Evolutionary conservation across 1,140 invertebrate species (phyloP).

Genomic region (Lordiphosa clarofinis): DNA sequence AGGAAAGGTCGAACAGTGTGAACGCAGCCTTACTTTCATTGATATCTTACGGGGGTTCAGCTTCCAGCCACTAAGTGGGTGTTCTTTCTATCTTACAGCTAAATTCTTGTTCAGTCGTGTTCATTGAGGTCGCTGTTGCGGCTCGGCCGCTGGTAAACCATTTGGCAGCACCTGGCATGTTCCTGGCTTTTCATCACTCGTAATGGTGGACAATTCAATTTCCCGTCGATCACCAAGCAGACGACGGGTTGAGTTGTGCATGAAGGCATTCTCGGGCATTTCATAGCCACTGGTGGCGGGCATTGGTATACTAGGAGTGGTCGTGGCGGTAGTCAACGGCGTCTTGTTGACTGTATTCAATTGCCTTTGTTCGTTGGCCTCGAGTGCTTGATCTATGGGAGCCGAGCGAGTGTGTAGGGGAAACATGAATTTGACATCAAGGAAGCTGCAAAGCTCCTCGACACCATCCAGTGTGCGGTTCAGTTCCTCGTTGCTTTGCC

Average conservation of each 20-base stretch:
- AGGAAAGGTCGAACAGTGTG: no score
- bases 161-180: conserved; percentile 33
- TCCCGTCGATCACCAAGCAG: conserved; percentile 60
- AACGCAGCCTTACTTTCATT: conserved; percentile 11
- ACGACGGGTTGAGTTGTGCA: conserved; percentile 55
- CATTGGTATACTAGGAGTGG: neutral
- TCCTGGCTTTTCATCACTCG: conserved; percentile 59
- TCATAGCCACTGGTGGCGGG: conserved; percentile 36
- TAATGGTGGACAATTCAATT: conserved; percentile 67
- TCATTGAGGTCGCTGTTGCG: conserved; percentile 49
- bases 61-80: conserved; percentile 32
- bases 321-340: neutral
- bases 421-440: conserved; percentile 67
- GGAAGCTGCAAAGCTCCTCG: conserved; percentile 78
- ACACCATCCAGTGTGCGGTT: conserved; percentile 79
- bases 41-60: neutral
- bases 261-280: conserved; percentile 67
- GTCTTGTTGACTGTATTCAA: conserved; percentile 14
- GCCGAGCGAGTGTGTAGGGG: conserved; percentile 47
- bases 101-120: conserved; percentile 47
- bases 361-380: conserved; percentile 72
- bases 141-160: conserved; percentile 60
- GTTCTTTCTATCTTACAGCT: conserved; percentile 13
- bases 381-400: conserved; percentile 72
- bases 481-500: conserved; percentile 58